phyloP scores from a whole-genome alignment of 2,888 invertebrate species.

The Gnatocerus cornutus region DNA sequence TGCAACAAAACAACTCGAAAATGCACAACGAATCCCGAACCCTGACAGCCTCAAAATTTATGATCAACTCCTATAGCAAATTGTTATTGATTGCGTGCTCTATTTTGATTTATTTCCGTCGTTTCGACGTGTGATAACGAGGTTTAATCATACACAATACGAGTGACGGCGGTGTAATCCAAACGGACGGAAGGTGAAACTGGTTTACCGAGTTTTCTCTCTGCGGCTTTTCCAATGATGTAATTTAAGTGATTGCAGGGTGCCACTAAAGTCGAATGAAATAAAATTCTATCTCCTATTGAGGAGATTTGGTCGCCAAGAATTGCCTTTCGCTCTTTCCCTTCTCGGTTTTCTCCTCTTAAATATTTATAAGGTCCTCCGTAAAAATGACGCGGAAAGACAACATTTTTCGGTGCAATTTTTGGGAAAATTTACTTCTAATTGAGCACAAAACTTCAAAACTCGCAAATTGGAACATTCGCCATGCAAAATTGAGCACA shows the following conservation, averaged over 20 bases:
- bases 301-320: not conserved
- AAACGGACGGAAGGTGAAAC: not conserved
- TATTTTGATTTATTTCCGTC: not conserved
- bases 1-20: too few relatives aligned
- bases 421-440: too few relatives aligned
- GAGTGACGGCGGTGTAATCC: not conserved
- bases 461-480: too few relatives aligned
- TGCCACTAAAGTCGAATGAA: not conserved
- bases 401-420: too few relatives aligned
- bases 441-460: too few relatives aligned
- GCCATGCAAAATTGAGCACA: too few relatives aligned
- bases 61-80: not conserved
- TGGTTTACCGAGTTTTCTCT: not conserved
- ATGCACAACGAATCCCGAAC: too few relatives aligned
- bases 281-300: not conserved
- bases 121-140: not conserved
- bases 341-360: not conserved
- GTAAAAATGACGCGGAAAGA: too few relatives aligned
- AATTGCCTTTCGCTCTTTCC: not conserved
- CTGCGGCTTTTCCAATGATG: not conserved
- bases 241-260: constrained; percentile 13
- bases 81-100: not conserved
- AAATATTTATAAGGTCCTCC: not conserved
- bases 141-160: not conserved
- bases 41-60: not conserved